These are phyloP conservation scores for Sterna hirundo DNA, from an alignment of 2,113 vertebrate genomes.

Conservation along the genomic window DNA sequence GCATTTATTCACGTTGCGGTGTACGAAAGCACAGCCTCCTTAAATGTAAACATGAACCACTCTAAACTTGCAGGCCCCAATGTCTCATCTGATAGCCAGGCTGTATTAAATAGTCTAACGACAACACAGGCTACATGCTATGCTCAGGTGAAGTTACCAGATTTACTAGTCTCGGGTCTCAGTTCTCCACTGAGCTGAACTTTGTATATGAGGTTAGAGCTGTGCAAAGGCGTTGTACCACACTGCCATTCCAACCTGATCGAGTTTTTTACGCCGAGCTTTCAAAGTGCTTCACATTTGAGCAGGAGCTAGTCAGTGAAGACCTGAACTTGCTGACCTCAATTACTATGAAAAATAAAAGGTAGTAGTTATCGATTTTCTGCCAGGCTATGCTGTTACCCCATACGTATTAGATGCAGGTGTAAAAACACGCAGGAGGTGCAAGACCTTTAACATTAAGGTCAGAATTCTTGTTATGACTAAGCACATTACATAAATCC, in stretches of 20 bases:
- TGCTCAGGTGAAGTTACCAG: fast-evolving
- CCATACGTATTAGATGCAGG: not conserved
- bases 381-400: not conserved
- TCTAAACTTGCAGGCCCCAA: no score
- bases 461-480: not conserved
- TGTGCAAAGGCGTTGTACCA: not conserved
- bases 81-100: not conserved
- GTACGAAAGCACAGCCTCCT: not conserved
- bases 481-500: not conserved
- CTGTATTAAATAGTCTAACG: no score
- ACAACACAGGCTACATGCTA: not conserved
- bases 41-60: no score
- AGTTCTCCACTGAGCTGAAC: not conserved
- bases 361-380: not conserved
- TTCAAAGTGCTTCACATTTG: not conserved
- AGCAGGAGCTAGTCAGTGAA: not conserved
- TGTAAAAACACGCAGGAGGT: not conserved
- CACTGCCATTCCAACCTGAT: fast-evolving
- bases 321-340: not conserved
- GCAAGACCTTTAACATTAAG: not conserved
- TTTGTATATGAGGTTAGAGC: not conserved
- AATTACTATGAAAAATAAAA: not conserved
- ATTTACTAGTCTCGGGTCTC: not conserved
- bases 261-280: not conserved
- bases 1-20: not conserved